phyloP scores from a whole-genome alignment of 2,888 invertebrate species.

The Horisme vitalbata region DNA sequence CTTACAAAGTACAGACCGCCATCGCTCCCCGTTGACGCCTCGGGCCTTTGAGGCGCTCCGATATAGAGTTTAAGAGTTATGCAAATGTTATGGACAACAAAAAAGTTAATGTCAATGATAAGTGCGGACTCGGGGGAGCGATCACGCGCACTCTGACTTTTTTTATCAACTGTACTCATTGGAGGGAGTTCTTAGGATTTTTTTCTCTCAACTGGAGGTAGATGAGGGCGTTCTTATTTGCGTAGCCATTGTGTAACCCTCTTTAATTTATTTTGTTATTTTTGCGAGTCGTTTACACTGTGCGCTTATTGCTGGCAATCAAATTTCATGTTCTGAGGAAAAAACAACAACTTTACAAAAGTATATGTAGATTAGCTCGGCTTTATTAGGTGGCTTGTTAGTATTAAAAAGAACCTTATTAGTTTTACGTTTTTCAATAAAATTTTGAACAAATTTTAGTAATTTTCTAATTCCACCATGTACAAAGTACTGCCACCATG shows the following conservation, averaged over 20 bases:
- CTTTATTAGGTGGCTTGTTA: constrained; percentile 18
- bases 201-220: constrained; percentile 46
- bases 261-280: constrained; percentile 63
- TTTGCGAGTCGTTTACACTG: constrained; percentile 46
- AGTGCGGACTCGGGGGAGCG: constrained; percentile 71
- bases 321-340: constrained; percentile 44
- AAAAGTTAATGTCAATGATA: constrained; percentile 82
- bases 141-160: constrained; percentile 55
- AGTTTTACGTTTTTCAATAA: no score
- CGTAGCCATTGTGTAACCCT: constrained; percentile 54
- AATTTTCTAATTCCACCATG: no score
- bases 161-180: constrained; percentile 37
- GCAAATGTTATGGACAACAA: constrained; percentile 83
- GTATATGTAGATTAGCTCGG: constrained; percentile 21
- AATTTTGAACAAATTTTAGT: no score
- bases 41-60: constrained; percentile 61
- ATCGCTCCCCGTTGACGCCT: constrained; percentile 64
- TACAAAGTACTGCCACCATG: no score
- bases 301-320: constrained; percentile 42
- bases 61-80: constrained; percentile 77
- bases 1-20: constrained; percentile 73
- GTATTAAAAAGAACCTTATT: not conserved
- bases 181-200: constrained; percentile 20
- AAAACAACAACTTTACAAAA: constrained; percentile 31
- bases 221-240: constrained; percentile 49